Evolutionary conservation across 1,140 invertebrate species (phyloP).

Genomic region (Cyclina sinensis): DNA sequence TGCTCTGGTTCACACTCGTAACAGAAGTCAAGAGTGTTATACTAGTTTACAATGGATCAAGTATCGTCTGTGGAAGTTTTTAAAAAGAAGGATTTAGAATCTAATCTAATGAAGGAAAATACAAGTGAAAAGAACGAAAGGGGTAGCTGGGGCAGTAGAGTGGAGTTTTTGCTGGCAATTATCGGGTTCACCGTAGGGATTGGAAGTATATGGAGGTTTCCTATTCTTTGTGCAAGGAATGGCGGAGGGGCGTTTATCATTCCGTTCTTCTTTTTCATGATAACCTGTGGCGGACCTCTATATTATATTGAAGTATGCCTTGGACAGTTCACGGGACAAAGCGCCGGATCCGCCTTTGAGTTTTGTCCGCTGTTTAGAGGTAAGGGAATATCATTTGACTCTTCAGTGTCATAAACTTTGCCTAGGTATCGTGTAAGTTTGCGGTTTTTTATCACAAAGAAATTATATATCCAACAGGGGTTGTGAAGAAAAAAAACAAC

Average conservation of each 20-base stretch:
- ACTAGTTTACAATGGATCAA: too few relatives aligned
- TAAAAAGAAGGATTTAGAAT: background rate
- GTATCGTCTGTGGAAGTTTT: too few relatives aligned
- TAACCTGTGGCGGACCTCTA: constrained; percentile 90
- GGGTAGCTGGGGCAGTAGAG: constrained; percentile 78
- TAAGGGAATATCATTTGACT: background rate
- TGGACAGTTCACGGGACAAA: constrained; percentile 89
- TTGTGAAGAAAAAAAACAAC: too few relatives aligned
- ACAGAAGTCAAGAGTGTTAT: too few relatives aligned
- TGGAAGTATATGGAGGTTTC: constrained; percentile 87
- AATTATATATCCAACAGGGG: too few relatives aligned
- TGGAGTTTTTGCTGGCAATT: constrained; percentile 84
- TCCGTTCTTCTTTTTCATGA: constrained; percentile 88
- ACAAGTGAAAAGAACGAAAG: constrained; percentile 1
- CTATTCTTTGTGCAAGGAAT: constrained; percentile 87
- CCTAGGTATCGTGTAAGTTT: too few relatives aligned
- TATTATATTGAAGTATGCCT: constrained; percentile 92
- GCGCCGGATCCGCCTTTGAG: constrained; percentile 13
- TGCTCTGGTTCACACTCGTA: too few relatives aligned
- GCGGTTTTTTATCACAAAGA: too few relatives aligned
- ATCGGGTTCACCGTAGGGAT: constrained; percentile 84
- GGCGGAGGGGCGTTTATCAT: constrained; percentile 90
- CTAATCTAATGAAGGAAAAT: background rate
- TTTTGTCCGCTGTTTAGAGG: constrained; percentile 32
- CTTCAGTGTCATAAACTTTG: too few relatives aligned